Percentiles rank a stretch among this genome's conserved stretches.
These are phyloP conservation scores for Rhinopithecus roxellana DNA, from an alignment of 2,113 vertebrate genomes.

Conservation along the genomic window DNA sequence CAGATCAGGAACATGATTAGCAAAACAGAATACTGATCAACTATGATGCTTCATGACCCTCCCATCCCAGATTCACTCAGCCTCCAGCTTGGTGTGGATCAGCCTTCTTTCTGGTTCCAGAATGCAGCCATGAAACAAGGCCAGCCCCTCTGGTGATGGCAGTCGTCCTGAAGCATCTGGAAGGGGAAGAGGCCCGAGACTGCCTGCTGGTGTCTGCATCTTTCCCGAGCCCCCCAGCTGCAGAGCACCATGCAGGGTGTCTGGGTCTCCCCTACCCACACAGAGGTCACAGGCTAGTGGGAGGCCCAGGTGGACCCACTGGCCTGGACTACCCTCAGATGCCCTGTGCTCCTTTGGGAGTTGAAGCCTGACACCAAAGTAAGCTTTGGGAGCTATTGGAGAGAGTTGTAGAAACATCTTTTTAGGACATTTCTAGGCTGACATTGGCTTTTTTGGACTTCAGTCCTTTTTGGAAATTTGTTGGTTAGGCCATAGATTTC, in stretches of 20 bases:
- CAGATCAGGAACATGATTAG: too few relatives aligned
- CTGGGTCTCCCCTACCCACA: accelerated
- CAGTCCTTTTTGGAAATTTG: not conserved
- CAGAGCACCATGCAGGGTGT: accelerated
- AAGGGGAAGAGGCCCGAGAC: not conserved
- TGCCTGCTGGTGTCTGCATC: not conserved
- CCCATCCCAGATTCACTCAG: not conserved
- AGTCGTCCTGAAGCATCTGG: not conserved
- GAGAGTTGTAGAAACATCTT: not conserved
- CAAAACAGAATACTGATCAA: not conserved
- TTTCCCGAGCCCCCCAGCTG: not conserved
- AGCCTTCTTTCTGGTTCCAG: not conserved
- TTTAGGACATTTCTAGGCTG: not conserved
- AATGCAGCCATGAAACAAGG: not conserved
- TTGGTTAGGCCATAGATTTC: not conserved
- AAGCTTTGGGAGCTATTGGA: not conserved
- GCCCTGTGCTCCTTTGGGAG: not conserved
- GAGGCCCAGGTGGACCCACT: too few relatives aligned
- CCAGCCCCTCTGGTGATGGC: not conserved
- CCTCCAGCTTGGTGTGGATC: not conserved
- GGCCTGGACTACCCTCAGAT: not conserved
- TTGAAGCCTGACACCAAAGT: not conserved
- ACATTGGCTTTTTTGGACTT: not conserved
- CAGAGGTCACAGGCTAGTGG: not conserved
- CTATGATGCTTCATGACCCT: accelerated